phyloP scores from a whole-genome alignment of 2,797 vertebrate genomes.

The Adelosebastes latens region DNA sequence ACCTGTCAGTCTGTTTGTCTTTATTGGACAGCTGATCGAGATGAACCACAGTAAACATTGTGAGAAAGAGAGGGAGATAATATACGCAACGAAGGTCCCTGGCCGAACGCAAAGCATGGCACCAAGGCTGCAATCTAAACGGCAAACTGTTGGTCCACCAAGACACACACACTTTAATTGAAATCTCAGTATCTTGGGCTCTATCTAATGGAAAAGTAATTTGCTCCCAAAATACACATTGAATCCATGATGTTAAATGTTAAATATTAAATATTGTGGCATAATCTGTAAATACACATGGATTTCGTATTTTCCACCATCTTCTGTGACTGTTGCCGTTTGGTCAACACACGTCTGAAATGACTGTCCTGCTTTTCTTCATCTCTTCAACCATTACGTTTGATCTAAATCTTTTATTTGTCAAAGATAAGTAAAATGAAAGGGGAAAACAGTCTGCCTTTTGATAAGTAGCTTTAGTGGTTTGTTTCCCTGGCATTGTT shows the following conservation, averaged over 20 bases:
- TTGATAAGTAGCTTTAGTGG: background rate
- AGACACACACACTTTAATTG: background rate
- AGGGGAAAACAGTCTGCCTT: background rate
- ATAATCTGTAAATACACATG: background rate
- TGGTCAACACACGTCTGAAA: background rate
- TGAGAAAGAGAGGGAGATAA: background rate
- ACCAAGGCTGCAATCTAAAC: background rate
- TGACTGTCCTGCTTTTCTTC: background rate
- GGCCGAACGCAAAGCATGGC: background rate
- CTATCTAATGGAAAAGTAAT: background rate
- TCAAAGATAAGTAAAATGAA: background rate
- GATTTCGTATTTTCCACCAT: no score
- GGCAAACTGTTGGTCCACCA: background rate
- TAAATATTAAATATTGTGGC: background rate
- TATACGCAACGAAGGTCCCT: background rate
- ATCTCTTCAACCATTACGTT: background rate
- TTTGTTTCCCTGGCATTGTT: background rate
- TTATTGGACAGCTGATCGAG: background rate
- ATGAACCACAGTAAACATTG: background rate
- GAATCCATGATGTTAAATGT: background rate
- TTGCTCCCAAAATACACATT: background rate
- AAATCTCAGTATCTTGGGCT: background rate
- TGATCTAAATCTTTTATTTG: background rate
- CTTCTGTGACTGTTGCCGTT: background rate
- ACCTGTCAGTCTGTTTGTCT: background rate